Conservation (phyloP, 2,113 vertebrate species). For the Arizona elegans region DNA sequence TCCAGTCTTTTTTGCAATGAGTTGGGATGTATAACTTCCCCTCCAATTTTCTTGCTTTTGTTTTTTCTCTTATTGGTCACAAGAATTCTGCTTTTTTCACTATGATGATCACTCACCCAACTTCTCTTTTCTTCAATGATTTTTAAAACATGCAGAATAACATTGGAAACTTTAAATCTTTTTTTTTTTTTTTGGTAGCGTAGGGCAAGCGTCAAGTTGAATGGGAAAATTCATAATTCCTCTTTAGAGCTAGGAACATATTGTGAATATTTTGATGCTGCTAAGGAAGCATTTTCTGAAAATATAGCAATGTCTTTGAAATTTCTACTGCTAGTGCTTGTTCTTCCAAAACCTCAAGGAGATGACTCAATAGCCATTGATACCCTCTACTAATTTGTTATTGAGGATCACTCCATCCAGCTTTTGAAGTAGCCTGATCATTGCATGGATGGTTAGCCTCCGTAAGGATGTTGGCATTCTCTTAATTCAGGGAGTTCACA, state of each 20-base stretch:
- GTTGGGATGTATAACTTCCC: background rate
- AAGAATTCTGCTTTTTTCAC: background rate
- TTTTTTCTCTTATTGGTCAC: background rate
- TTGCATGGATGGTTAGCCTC: background rate
- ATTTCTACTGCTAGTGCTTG: background rate
- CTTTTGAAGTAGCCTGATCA: background rate
- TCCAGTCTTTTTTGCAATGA: background rate
- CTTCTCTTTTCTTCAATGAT: background rate
- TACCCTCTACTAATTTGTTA: background rate
- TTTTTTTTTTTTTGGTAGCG: background rate
- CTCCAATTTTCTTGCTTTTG: background rate
- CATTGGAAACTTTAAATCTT: background rate
- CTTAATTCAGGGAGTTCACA: background rate
- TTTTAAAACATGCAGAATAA: background rate
- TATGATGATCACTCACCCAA: background rate
- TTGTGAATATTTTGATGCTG: background rate
- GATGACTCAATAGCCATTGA: background rate
- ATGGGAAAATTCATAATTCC: background rate
- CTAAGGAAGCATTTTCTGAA: background rate
- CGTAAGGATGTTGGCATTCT: background rate
- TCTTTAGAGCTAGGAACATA: background rate
- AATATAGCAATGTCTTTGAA: background rate
- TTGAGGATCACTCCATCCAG: background rate
- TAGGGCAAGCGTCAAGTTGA: background rate
- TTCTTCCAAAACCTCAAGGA: background rate